These are phyloP conservation scores for Drosophila aldrichi DNA, from an alignment of 2,888 invertebrate species.

Conservation along the genomic window DNA sequence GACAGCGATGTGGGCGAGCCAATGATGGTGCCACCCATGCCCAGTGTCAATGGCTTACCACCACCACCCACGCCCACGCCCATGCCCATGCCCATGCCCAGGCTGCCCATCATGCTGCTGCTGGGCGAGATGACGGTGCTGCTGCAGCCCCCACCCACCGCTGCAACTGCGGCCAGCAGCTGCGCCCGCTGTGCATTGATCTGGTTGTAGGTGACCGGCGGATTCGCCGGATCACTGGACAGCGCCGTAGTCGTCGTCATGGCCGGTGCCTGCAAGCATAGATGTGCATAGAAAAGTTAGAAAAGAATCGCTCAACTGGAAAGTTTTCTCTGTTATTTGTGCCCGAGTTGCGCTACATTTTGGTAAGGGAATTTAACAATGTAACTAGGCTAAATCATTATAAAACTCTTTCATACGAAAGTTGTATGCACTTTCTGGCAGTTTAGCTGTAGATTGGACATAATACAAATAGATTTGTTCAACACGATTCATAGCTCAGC, in stretches of 20 bases:
- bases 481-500: too few species aligned
- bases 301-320: constrained; percentile 24
- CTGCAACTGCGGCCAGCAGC: constrained; percentile 80
- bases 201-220: constrained; percentile 84
- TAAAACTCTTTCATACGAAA: background rate
- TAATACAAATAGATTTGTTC: too few species aligned
- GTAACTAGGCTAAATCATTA: background rate
- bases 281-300: constrained; percentile 8
- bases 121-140: constrained; percentile 71
- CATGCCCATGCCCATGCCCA: constrained; percentile 47
- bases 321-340: constrained; percentile 1
- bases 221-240: constrained; percentile 67
- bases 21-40: constrained; percentile 69
- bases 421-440: background rate
- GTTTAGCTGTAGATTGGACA: too few species aligned
- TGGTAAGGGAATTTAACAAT: constrained; percentile 2
- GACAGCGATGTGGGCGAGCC: constrained; percentile 83
- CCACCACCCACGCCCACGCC: constrained; percentile 54
- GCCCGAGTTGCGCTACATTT: background rate
- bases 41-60: constrained; percentile 51
- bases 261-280: constrained; percentile 54
- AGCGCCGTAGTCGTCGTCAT: constrained; percentile 65
- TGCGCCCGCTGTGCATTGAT: constrained; percentile 83
- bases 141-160: constrained; percentile 71
- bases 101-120: constrained; percentile 64